These are phyloP conservation scores for Drosophila affinis DNA, from an alignment of 2,888 invertebrate genomes.

Conservation along the genomic window DNA sequence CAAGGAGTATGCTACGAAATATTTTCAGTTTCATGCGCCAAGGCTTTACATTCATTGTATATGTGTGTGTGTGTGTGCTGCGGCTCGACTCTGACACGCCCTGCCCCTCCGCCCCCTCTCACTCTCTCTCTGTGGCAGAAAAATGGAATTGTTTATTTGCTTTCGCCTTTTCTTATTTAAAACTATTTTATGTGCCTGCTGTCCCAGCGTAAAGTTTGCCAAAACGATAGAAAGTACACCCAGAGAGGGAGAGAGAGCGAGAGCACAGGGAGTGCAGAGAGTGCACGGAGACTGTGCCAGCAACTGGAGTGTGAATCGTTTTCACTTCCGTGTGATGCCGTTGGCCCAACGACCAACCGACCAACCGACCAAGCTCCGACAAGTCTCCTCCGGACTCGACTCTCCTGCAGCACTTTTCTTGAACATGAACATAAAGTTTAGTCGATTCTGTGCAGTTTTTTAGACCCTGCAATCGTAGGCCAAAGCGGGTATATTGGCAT, in stretches of 20 bases:
- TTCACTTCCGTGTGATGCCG: constrained; percentile 76
- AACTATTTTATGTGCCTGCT: constrained; percentile 74
- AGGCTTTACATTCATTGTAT: constrained; percentile 70
- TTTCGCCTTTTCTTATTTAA: constrained; percentile 75
- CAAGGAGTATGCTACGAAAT: constrained; percentile 69
- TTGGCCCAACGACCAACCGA: constrained; percentile 5
- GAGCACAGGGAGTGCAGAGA: constrained; percentile 7
- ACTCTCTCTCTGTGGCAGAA: constrained; percentile 46
- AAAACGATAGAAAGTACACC: constrained; percentile 45
- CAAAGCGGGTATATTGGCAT: not conserved
- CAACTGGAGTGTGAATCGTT: constrained; percentile 79
- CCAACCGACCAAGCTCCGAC: constrained; percentile 26
- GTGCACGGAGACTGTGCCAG: constrained; percentile 32
- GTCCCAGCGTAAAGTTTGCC: constrained; percentile 68
- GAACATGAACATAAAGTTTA: constrained; percentile 71
- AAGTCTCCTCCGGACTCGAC: constrained; percentile 17
- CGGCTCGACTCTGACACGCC: constrained; percentile 50
- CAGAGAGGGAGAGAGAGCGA: constrained; percentile 6
- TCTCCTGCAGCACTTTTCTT: constrained; percentile 65
- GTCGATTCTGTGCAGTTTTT: constrained; percentile 59
- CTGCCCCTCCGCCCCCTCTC: not conserved
- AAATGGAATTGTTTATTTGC: constrained; percentile 78
- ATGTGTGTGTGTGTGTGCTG: constrained; percentile 11
- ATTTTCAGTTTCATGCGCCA: constrained; percentile 76
- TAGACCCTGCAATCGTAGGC: not conserved